Evolutionary conservation across 2,113 vertebrate genomes (phyloP).

Genomic region (Albula glossodonta): DNA sequence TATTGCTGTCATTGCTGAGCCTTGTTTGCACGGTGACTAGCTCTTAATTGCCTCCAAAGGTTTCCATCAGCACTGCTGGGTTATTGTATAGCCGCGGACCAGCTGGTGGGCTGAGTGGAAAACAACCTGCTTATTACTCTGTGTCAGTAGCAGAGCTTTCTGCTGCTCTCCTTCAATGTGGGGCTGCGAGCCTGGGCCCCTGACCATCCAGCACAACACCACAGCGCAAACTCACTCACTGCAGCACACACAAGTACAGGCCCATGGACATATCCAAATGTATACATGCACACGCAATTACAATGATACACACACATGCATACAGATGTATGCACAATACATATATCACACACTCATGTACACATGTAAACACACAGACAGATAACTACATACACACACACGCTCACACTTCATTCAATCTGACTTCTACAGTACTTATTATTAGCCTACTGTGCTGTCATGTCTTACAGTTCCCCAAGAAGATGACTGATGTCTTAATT

Average conservation of each 20-base stretch:
- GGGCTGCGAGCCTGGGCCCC: slow-evolving; percentile 12
- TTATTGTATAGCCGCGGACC: slow-evolving; percentile 34
- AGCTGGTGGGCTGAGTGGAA: slow-evolving; percentile 48
- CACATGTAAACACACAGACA: background rate
- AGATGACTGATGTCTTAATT: background rate
- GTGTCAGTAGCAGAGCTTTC: slow-evolving; percentile 9
- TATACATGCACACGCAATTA: slow-evolving; percentile 14
- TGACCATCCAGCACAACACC: slow-evolving; percentile 25
- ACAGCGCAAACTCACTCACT: slow-evolving; percentile 32
- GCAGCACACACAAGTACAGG: slow-evolving; percentile 17
- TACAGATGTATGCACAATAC: slow-evolving; percentile 4
- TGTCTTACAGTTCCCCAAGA: background rate
- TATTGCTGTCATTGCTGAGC: background rate
- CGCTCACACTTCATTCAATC: background rate
- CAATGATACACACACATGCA: slow-evolving; percentile 1
- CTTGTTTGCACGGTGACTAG: slow-evolving; percentile 15
- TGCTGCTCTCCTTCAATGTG: slow-evolving; percentile 30
- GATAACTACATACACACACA: background rate
- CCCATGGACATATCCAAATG: background rate
- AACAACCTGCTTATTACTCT: slow-evolving; percentile 37
- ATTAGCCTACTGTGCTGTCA: background rate
- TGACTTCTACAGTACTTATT: background rate
- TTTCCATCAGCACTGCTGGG: slow-evolving; percentile 7
- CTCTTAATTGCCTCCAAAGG: background rate
- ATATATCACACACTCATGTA: background rate